Evolutionary conservation across 2,113 vertebrate species (phyloP), one percentile per base, ranked within the genome.

Genomic region (Pogona vitticeps): DNA sequence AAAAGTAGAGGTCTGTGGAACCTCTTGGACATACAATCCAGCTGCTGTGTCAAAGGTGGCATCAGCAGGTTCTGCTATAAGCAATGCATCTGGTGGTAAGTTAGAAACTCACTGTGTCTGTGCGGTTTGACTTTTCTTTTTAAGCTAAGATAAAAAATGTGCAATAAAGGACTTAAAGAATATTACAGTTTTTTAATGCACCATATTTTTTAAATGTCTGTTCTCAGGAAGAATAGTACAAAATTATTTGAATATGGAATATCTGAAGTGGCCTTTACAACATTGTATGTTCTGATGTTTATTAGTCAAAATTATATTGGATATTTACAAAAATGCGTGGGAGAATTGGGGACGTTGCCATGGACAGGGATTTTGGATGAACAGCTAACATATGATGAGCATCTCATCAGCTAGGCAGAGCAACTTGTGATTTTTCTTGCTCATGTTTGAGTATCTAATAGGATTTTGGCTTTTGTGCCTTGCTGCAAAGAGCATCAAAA

Each of bases 1-100:
- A 94, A 99, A 99, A 91, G 99, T 99, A 59, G 99, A 99, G 95
- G 99, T 99, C 91, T 99, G 99, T 91, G 99, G 99, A 78, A 99
- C 99, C 6, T 99, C 99, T 79, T 99, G 99, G 99, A 99, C 99
- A 0, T 99, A 99, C 76, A 99, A 99, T 94, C 99, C 98, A 42
- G 98, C 98, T 77, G 99, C 99, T 88, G 99, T 99, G 94, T 99
- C 99, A 0, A 99, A 99, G 94, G 99, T 99, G 73, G 98, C 99
- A 46, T 98, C 99, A 75, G 98, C 98, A 58, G 98, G 98, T 90
- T 99, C 99, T 3, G 98, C 98, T 86, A 98, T 99, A 94, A 99
- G 97, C 96, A 99, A 99, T 87, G 98, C 98, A 75, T 99, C 99
- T 92, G 99, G 99, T 95, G 99, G 99, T 99, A 96, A 90, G 96